Evolutionary conservation across 2,797 vertebrate species (phyloP).

Genomic region (Aselliscus stoliczkanus): DNA sequence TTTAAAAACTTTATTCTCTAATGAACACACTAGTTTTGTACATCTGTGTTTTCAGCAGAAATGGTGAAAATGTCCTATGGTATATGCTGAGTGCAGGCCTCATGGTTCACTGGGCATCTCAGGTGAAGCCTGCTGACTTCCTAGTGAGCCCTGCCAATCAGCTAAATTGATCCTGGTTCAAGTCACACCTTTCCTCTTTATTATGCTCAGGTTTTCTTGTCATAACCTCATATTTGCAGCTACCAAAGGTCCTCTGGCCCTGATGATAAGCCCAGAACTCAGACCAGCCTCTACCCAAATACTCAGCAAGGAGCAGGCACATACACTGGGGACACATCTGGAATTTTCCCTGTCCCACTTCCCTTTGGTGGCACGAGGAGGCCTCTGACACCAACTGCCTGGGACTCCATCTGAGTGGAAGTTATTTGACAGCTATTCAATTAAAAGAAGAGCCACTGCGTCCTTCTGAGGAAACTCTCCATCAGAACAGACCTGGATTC

Average conservation of each 20-base stretch:
- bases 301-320: neutral
- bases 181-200: neutral
- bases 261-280: slow-evolving; percentile 5
- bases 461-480: neutral
- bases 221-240: neutral
- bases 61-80: neutral
- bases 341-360: neutral
- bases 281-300: neutral
- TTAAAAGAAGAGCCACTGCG: neutral
- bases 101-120: neutral
- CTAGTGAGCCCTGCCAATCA: neutral
- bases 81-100: neutral
- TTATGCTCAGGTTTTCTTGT: neutral
- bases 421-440: neutral
- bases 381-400: neutral
- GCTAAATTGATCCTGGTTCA: neutral
- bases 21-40: neutral
- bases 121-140: neutral
- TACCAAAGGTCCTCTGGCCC: neutral
- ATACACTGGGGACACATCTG: neutral
- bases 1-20: neutral
- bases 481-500: neutral
- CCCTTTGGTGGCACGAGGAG: neutral
- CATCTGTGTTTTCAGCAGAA: neutral
- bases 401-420: neutral